Base-by-base conservation (phyloP, 2,797 vertebrate genomes). In the Nyctalus aviator region DNA sequence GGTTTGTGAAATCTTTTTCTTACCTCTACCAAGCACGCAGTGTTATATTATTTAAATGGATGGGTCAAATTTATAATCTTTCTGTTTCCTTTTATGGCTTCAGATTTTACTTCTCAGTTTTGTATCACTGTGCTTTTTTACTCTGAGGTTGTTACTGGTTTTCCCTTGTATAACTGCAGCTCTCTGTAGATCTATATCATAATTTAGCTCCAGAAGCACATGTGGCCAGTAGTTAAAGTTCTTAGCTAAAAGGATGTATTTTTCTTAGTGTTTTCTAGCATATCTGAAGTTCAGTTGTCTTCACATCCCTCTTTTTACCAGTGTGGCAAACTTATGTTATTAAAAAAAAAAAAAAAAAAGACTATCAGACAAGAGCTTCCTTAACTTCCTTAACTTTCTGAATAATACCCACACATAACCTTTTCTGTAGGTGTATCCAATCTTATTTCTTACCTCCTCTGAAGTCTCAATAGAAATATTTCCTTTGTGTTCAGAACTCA, bases 1-100 rank as follows among this genome's bases (percentile, higher is more conserved):
- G 17, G 50, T 77, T 93, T 73, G 8, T 87, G n/a, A 87, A 78
- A 91, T 27, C 8, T 75, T 90, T 91, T 92, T 88, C 18, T 93
- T 64, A 20, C 8, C 37, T 95, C 30, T 64, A 7, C 59, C 25
- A 90, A 27, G 57, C 35, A 73, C 30, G 20, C 8, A 73, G 3
- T 93, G 35, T 64, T 75, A 77, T 21, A 1, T 89, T 82, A 75
- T 76, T 84, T 86, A 53, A 75, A 66, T 79, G 14, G 2, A 66
- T 79, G 23, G 1, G 11, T 93, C 77, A 77, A 64, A 71, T 92
- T 93, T 37, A 88, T n/a, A 87, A 81, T 21, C 50, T 75, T 84
- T 84, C 46, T 62, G 64, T 88, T 93, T 76, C 62, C 27, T 41
- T 48, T 41, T 87, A 48, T 62, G 4, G 12, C 72, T 95, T 96